A percentile compares a stretch with the other conserved stretches of the same genome.
phyloP scores from a whole-genome alignment of 2,113 vertebrate species.

The Entomyzon cyanotis region DNA sequence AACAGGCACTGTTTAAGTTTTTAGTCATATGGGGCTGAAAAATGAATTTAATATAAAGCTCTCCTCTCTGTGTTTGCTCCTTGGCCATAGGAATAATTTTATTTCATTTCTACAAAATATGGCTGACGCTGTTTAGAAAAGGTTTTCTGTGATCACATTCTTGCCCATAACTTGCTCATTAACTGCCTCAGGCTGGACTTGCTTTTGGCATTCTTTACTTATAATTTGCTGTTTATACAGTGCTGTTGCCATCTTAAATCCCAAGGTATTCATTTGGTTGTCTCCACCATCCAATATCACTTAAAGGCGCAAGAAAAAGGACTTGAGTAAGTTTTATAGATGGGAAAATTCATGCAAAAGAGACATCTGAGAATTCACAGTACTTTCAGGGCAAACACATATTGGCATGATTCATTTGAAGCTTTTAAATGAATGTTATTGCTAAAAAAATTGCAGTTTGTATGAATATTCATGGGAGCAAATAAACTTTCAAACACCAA shows the following conservation, averaged over 20 bases:
- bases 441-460: not conserved
- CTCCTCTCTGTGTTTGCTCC: not conserved
- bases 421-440: conserved; percentile 10
- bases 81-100: not conserved
- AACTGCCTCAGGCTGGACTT: not conserved
- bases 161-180: conserved; percentile 10
- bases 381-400: conserved; percentile 37
- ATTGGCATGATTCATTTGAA: conserved; percentile 53
- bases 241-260: not conserved
- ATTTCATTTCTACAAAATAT: not conserved
- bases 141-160: not conserved
- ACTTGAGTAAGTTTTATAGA: not conserved
- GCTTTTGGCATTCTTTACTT: conserved; percentile 32
- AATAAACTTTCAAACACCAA: conserved; percentile 40
- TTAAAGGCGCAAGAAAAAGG: conserved; percentile 1
- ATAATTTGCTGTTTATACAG: conserved; percentile 27
- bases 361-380: conserved; percentile 41
- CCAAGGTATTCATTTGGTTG: not conserved
- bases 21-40: not conserved
- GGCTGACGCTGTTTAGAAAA: not conserved
- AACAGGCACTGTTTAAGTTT: not conserved
- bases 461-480: conserved; percentile 50
- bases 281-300: not conserved
- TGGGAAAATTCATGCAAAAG: conserved; percentile 9
- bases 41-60: not conserved